Evolutionary conservation across 1,140 invertebrate species (phyloP), one percentile per base, ranked within the genome.

Genomic region (Episyrphus balteatus): DNA sequence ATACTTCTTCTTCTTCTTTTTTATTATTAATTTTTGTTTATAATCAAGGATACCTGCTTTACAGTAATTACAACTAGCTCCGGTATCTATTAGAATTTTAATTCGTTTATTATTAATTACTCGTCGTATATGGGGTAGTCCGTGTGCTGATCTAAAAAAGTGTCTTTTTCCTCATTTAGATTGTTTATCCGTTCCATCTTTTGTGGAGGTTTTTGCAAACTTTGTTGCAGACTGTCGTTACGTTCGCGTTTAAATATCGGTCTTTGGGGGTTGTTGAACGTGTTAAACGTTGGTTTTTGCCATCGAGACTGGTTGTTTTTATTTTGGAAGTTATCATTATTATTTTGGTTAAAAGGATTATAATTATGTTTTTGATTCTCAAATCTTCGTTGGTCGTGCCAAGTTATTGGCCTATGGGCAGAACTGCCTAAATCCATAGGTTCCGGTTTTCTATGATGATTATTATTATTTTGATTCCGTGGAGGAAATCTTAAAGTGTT

Each of bases 81-180:
- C 44, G 3, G 32, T 45, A 21, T 45, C 33, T 5, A 45, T 37
- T 19, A 36, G n/a, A 21, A 38, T 37, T 45, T 37, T 45, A 21
- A 19, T 12, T 45, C 14, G 9, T 14, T 26, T 26, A 18, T 37
- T 7, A 7, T 17, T 8, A 2, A 18, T 18, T 34, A 13, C 15
- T 45, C 6, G 9, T n/a, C n/a, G 30, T 2, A 42, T 42, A 42
- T 45, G 6, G 15, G 15, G 33, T 18, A 13, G 12, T 13, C n/a
- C 18, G n/a, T 5, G 3, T 3, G 17, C 14, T 37, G 18, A 7
- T 11, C 34, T 36, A 36, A 45, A 45, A 45, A 45, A 45, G 44
- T 7, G 5, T 13, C 18, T 38, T n/a, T n/a, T n/a, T n/a, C n/a
- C n/a, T 38, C 44, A 5, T 36, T 15, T 6, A 45, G 6, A 19